These are phyloP conservation scores for Formica exsecta DNA, from an alignment of 1,140 invertebrate species.

Conservation along the genomic window DNA sequence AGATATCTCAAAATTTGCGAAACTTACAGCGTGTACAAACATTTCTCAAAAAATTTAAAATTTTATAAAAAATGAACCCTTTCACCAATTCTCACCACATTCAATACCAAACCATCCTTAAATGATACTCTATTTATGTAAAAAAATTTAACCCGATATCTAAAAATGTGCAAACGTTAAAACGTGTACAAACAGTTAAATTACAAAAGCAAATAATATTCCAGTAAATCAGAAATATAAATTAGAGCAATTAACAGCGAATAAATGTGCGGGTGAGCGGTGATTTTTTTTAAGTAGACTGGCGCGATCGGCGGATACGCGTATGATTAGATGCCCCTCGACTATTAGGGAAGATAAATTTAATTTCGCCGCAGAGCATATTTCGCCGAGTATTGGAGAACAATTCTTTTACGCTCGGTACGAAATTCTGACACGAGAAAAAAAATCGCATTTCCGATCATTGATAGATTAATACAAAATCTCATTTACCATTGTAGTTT, in stretches of 20 bases:
- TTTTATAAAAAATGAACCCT: too few species aligned
- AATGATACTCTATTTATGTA: too few species aligned
- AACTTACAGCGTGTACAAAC: too few species aligned
- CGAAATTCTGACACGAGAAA: background rate
- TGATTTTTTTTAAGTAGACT: constrained; percentile 38
- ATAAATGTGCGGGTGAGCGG: background rate
- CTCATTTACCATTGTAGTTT: background rate
- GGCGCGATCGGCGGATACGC: constrained; percentile 10
- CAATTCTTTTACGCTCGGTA: background rate
- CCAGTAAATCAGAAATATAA: constrained; percentile 49
- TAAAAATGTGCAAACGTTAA: too few species aligned
- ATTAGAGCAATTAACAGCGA: constrained; percentile 7
- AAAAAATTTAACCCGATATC: too few species aligned
- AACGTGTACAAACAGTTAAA: too few species aligned
- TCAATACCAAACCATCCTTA: too few species aligned
- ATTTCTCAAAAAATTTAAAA: too few species aligned
- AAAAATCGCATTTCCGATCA: background rate
- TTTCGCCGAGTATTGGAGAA: background rate
- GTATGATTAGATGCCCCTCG: background rate
- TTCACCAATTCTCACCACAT: too few species aligned
- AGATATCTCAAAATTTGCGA: too few species aligned
- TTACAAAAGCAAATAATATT: constrained; percentile 29
- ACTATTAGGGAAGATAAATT: background rate
- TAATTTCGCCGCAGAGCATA: background rate
- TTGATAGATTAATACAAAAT: background rate